A percentile compares a stretch with the other conserved stretches of the same genome.
Evolutionary conservation across 2,797 vertebrate species (phyloP).

Genomic region (Limnodromus scolopaceus): DNA sequence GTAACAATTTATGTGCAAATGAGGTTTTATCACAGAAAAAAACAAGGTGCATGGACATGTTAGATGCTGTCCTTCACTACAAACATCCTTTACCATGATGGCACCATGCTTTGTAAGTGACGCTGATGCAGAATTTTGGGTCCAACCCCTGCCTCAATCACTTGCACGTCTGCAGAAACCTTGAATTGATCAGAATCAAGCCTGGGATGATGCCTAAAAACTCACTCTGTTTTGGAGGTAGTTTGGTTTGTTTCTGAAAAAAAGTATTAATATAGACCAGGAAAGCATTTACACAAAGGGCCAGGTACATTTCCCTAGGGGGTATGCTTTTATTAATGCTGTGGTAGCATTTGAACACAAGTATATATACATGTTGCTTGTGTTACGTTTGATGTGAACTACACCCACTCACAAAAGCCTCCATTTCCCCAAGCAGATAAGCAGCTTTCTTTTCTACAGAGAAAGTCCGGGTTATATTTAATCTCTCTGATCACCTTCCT

Average conservation of each 20-base stretch:
- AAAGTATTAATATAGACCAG: background rate
- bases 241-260: background rate
- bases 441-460: background rate
- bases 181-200: background rate
- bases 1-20: background rate
- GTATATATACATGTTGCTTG: background rate
- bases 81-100: background rate
- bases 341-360: background rate
- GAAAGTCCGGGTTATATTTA: background rate
- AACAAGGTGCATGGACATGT: background rate
- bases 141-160: background rate
- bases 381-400: background rate
- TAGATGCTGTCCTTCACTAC: background rate
- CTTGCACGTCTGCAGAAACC: background rate
- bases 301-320: background rate
- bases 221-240: background rate
- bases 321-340: background rate
- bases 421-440: background rate
- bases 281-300: background rate
- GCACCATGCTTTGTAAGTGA: background rate
- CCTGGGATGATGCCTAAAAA: background rate
- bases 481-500: background rate
- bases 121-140: background rate
- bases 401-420: background rate
- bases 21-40: background rate